Evolutionary conservation across 2,113 vertebrate genomes (phyloP), one percentile per base, ranked within the genome.

Genomic region (Embiotoca jacksoni): DNA sequence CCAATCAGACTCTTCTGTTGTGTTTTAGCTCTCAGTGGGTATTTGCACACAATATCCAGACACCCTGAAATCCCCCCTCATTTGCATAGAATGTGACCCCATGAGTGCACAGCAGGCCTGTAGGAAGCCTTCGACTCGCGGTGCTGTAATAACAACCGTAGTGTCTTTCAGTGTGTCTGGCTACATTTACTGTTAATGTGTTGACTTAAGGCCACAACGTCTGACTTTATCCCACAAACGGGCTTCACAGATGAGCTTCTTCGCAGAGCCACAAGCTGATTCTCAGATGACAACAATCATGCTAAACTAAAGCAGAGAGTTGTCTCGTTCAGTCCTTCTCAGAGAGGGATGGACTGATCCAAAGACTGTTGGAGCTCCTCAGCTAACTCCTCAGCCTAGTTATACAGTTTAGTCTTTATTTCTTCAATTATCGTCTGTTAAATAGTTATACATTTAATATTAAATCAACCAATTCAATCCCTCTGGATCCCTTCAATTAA

Each of bases 171-270:
- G 23, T 80, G 69, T 74, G 75, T 90, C 87, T 85, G 75, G 77
- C 84, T 88, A 59, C 55, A 77, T 88, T 90, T 88, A 85, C 83
- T 86, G 72, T 85, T 92, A 89, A 89, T 93, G 83, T 92, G 86
- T 93, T 92, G 89, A 91, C 80, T 92, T 92, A 91, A 91, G 88
- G 81, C 91, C 89, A 76, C 88, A 91, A 69, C 46, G 86, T 90
- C 90, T 83, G 75, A 87, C 75, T 88, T 88, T 86, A 83, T 72
- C 76, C 81, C 66, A 88, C 64, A 78, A 86, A 64, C 75, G 59
- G 77, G 53, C 57, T 82, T 66, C 81, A 75, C 77, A 87, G 80
- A 85, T 75, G 80, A 83, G 82, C 75, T 60, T 69, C 75, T 74
- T 1, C 23, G 1, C 49, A 46, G 66, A 76, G 81, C 73, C 63